Conservation (phyloP, 2,888 invertebrate genomes). For the Agrenia bidenticulata region DNA sequence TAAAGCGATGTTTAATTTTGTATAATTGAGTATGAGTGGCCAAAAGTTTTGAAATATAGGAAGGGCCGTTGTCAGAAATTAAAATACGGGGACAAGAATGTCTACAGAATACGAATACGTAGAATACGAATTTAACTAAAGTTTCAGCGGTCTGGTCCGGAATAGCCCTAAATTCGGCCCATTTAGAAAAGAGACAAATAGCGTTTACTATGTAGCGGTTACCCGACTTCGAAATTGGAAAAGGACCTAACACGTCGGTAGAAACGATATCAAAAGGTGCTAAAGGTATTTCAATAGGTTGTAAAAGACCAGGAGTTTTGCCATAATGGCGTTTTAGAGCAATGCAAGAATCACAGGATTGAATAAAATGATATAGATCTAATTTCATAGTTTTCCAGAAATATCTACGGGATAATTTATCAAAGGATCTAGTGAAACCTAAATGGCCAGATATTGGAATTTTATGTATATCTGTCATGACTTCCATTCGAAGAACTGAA, state of each 20-base stretch:
- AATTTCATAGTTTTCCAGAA: slow-evolving; percentile 3
- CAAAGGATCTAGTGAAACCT: neutral
- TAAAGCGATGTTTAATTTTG: slow-evolving; percentile 27
- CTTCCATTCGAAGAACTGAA: neutral
- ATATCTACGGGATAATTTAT: neutral
- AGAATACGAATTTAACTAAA: slow-evolving; percentile 34
- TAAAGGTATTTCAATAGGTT: slow-evolving; percentile 18
- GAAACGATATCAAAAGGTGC: slow-evolving; percentile 45
- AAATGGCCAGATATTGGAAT: slow-evolving; percentile 2
- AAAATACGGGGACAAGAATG: slow-evolving; percentile 47
- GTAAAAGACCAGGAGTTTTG: slow-evolving; percentile 23
- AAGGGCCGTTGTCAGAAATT: slow-evolving; percentile 50
- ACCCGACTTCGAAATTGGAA: slow-evolving; percentile 28
- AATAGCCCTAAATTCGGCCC: slow-evolving; percentile 44
- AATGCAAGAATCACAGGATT: neutral
- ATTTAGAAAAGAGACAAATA: slow-evolving; percentile 47
- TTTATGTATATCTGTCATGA: neutral
- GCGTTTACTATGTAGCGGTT: slow-evolving; percentile 47
- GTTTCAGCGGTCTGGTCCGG: slow-evolving; percentile 46
- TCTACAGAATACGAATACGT: slow-evolving; percentile 37
- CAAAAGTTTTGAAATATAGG: slow-evolving; percentile 30
- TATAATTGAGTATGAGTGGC: slow-evolving; percentile 6
- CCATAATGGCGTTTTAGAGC: neutral
- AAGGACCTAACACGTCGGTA: slow-evolving; percentile 48
- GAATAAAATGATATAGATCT: neutral